Evolutionary conservation across 1,140 invertebrate genomes (phyloP).

Genomic region (Drosophila cardini): DNA sequence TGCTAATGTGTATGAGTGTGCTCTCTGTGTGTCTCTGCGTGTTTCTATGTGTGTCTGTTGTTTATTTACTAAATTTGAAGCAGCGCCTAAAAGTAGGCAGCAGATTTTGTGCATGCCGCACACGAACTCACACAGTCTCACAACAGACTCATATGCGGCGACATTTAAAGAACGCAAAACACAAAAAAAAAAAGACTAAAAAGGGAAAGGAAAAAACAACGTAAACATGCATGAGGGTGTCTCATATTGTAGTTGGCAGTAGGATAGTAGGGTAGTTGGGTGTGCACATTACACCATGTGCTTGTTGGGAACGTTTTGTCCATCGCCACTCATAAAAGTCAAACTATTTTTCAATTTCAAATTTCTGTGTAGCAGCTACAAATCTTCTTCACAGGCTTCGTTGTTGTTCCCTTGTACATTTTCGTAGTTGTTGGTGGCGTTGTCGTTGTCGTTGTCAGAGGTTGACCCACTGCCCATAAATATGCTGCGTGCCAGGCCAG

Average conservation of each 20-base stretch:
- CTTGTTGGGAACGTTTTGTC: conserved; percentile 54
- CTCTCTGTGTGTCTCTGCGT: not conserved
- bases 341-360: conserved; percentile 83
- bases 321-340: conserved; percentile 79
- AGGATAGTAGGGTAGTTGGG: conserved; percentile 14
- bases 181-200: not conserved
- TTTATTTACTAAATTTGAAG: not conserved
- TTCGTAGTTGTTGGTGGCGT: conserved; percentile 24
- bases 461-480: conserved; percentile 79
- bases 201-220: not conserved
- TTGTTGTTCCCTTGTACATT: conserved; percentile 24
- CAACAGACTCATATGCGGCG: conserved; percentile 7
- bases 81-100: conserved; percentile 50
- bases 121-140: conserved; percentile 35
- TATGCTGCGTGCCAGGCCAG: conserved; percentile 73
- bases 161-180: conserved; percentile 6
- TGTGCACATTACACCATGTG: conserved; percentile 15
- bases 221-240: conserved; percentile 18
- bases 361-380: conserved; percentile 77
- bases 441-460: conserved; percentile 62
- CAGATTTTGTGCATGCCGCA: conserved; percentile 43
- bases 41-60: not conserved
- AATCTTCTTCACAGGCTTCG: conserved; percentile 69
- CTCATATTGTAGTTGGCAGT: not conserved
- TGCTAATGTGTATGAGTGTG: conserved; percentile 4